Base-by-base conservation (phyloP, 2,888 invertebrate genomes). In the Clanis bilineata region DNA sequence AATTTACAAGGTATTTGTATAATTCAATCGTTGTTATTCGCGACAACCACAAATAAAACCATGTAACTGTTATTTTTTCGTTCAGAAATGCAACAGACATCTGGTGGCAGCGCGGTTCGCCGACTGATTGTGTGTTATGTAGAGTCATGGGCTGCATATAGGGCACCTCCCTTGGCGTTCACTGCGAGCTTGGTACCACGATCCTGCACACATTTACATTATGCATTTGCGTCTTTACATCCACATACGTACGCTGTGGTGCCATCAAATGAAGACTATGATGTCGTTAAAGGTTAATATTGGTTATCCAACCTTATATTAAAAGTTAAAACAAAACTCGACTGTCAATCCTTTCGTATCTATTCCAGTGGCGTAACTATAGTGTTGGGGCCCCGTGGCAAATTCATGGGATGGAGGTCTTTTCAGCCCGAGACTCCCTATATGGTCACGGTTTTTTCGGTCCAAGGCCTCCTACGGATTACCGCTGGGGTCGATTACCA, bases 191-290 rank as follows among this genome's bases (percentile, higher is more conserved):
- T 95, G 57, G 83, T 96, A 47, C 95, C 96, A 18, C 93, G 93
- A 2, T 93, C 94, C 65, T 96, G 96, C 83, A 95, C 96, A 2
- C 96, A 96, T 75, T 85, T 96, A 1, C 93, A 96, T 64, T 96
- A 96, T 74, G 94, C 95, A 1, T 95, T 95, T 67, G 95, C 96
- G 5, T 93, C 94, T 1, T 85, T 96, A 64, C 95, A 96, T 74
- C 94, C 95, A 0, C 93, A 94, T 65, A 93, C 93, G 0, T 93
- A 94, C 70, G 87, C 92, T 12, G 87, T 96, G 22, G 88, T 93
- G 45, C 93, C 96, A 0, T 91, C 93, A 38, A 95, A 96, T 79
- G 93, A 94, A 59, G 95, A 95, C 73, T 95, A 94, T 70, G 96
- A 96, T 74, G 83, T 95, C 61, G 88, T 95, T 7, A 95, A 95